Evolutionary conservation across 2,113 vertebrate species (phyloP).

Genomic region (Aegithalos caudatus): DNA sequence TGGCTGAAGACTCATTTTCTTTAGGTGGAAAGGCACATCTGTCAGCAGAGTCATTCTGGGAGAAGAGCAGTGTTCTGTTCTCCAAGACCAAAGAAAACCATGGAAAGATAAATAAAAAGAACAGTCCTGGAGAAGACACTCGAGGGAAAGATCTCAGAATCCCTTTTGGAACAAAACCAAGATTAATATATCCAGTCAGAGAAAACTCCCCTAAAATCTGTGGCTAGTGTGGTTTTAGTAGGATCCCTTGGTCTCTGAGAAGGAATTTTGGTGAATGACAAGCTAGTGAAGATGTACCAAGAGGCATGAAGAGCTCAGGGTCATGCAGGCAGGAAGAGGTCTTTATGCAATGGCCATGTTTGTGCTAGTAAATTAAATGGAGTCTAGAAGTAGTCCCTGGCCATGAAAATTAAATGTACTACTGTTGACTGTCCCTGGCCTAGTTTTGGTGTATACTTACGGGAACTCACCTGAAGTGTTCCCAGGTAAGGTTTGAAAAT

Average conservation of each 20-base stretch:
- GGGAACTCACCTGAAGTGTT: not conserved
- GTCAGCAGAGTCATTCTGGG: not conserved
- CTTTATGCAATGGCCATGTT: not conserved
- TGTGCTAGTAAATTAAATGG: not conserved
- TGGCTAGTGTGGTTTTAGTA: not conserved
- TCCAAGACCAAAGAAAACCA: not conserved
- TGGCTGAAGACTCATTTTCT: not conserved
- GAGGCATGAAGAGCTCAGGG: not conserved
- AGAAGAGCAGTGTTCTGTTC: not conserved
- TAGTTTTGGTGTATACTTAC: not conserved
- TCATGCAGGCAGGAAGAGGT: not conserved
- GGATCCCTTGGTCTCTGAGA: not conserved
- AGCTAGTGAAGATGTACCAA: not conserved
- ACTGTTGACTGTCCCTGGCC: not conserved
- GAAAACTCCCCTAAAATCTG: not conserved
- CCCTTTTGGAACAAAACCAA: not conserved
- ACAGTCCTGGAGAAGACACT: not conserved
- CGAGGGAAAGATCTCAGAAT: not conserved
- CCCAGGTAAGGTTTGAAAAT: not conserved
- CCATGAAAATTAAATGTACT: not conserved
- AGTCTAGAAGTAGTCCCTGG: not conserved
- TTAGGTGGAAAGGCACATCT: not conserved
- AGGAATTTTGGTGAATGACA: not conserved
- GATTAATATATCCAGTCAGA: not conserved
- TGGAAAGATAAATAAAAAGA: not conserved